Percentiles rank a stretch among this genome's conserved stretches.
These are phyloP conservation scores for Drosophila nannoptera DNA, from an alignment of 1,140 invertebrate genomes.

Conservation along the genomic window DNA sequence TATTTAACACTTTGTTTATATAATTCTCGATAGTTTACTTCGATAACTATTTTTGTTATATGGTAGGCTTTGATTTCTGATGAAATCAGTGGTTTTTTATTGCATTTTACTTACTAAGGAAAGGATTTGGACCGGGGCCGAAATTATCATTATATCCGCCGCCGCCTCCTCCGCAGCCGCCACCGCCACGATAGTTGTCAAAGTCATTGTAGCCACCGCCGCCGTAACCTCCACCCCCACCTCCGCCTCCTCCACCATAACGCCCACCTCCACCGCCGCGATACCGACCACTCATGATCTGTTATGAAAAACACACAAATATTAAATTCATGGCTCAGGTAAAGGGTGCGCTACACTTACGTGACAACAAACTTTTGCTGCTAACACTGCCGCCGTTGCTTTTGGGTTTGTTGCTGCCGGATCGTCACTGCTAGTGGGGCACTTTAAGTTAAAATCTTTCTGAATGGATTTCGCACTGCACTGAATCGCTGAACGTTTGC, in stretches of 20 bases:
- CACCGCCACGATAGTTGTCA: conserved; percentile 57
- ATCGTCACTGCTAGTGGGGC: conserved; percentile 17
- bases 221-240: conserved; percentile 41
- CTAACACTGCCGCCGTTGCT: conserved; percentile 33
- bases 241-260: conserved; percentile 32
- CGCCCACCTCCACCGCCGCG: conserved; percentile 41
- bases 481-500: conserved; percentile 35
- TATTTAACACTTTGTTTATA: not conserved
- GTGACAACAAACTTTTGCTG: conserved; percentile 53
- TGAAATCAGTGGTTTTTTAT: not conserved
- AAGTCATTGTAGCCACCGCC: conserved; percentile 67
- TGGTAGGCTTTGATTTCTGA: not conserved
- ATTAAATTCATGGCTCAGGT: conserved; percentile 2
- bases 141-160: conserved; percentile 65
- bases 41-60: conserved; percentile 1
- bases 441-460: conserved; percentile 12
- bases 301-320: conserved; percentile 2
- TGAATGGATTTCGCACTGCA: conserved; percentile 25
- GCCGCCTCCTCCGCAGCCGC: conserved; percentile 41
- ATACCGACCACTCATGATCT: conserved; percentile 75
- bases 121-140: conserved; percentile 64
- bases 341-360: conserved; percentile 50
- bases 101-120: conserved; percentile 59
- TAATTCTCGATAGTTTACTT: not conserved
- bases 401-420: conserved; percentile 14